These are phyloP conservation scores for Fratercula arctica DNA, from an alignment of 2,797 vertebrate species.

Conservation along the genomic window DNA sequence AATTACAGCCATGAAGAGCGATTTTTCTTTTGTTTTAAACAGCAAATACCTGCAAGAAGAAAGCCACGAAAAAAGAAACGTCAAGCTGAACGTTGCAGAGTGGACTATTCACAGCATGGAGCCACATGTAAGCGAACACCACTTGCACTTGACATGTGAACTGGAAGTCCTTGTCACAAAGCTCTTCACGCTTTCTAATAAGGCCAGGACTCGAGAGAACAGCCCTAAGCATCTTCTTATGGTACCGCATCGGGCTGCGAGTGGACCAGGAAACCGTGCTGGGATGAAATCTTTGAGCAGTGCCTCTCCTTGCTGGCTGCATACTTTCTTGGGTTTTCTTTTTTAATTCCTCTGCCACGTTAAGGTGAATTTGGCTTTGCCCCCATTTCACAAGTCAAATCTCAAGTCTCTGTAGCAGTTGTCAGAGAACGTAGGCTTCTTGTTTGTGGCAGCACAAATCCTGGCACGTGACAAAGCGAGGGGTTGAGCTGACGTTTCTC, in stretches of 20 bases:
- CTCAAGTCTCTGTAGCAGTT: too few species aligned
- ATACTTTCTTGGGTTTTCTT: neutral
- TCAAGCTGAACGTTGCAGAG: constrained; percentile 81
- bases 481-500: too few species aligned
- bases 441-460: too few species aligned
- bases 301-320: neutral
- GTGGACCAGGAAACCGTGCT: neutral
- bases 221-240: neutral
- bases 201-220: too few species aligned
- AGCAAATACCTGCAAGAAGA: constrained; percentile 91
- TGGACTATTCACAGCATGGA: constrained; percentile 86
- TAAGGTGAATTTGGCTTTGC: neutral
- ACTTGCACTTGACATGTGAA: too few species aligned
- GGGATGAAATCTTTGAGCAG: neutral
- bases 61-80: constrained; percentile 84
- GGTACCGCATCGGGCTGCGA: neutral
- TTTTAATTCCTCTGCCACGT: neutral
- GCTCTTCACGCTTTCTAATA: too few species aligned
- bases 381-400: neutral
- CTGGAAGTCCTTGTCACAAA: too few species aligned
- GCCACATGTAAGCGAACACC: too few species aligned
- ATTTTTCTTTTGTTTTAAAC: constrained; percentile 37
- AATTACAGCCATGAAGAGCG: neutral
- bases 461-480: too few species aligned
- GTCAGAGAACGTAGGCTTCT: too few species aligned